phyloP scores from a whole-genome alignment of 2,888 invertebrate genomes.

The Agrenia bidenticulata region DNA sequence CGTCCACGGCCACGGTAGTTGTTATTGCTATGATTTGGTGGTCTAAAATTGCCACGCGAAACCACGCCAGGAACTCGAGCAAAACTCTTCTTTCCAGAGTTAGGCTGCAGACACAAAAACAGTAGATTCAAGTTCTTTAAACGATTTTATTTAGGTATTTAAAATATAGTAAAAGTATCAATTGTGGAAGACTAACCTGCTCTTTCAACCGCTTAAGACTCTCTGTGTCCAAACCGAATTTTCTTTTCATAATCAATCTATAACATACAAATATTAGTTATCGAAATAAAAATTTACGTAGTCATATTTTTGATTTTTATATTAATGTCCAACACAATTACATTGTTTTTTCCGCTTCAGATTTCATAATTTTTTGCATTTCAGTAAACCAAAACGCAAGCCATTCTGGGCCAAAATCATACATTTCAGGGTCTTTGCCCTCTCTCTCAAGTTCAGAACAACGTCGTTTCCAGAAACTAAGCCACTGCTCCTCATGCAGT shows the following conservation, averaged over 20 bases:
- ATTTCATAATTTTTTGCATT: constrained; percentile 2
- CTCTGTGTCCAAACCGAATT: background rate
- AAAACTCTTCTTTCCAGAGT: too few species aligned
- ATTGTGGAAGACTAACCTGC: background rate
- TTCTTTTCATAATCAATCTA: background rate
- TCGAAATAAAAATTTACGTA: too few species aligned
- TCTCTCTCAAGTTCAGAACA: background rate
- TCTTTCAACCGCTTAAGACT: background rate
- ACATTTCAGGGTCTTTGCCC: background rate
- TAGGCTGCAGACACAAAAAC: background rate
- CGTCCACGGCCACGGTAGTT: too few species aligned
- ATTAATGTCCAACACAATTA: background rate
- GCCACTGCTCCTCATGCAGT: constrained; percentile 1
- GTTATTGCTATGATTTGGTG: too few species aligned
- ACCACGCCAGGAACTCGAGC: too few species aligned
- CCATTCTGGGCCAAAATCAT: constrained; percentile 8
- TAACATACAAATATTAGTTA: background rate
- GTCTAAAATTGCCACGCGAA: too few species aligned
- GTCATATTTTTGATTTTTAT: too few species aligned
- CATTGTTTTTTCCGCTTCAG: background rate
- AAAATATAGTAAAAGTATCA: too few species aligned
- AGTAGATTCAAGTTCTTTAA: too few species aligned
- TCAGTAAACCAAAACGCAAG: background rate
- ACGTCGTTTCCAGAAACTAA: constrained; percentile 2
- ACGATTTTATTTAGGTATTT: too few species aligned